A percentile compares a stretch with the other conserved stretches of the same genome.
These are phyloP conservation scores for Eumaeus atala DNA, from an alignment of 1,140 invertebrate genomes.

Conservation along the genomic window DNA sequence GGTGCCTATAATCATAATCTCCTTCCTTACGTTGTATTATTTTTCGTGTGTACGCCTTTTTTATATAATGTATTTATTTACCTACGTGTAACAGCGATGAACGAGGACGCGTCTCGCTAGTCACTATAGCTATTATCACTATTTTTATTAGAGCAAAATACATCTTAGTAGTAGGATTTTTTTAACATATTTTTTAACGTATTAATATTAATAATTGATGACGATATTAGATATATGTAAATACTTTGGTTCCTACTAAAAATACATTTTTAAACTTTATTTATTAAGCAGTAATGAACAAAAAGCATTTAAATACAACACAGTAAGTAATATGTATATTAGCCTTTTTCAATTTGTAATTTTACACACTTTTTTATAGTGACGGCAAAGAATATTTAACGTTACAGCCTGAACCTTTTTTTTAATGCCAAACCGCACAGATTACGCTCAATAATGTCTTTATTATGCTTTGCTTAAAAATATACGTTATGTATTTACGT, in stretches of 20 bases:
- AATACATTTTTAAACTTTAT: too few relatives aligned
- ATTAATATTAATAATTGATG: background rate
- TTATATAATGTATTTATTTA: too few relatives aligned
- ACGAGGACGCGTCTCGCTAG: too few relatives aligned
- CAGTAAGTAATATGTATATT: conserved; percentile 7
- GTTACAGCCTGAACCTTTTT: conserved; percentile 9
- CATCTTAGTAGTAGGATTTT: too few relatives aligned
- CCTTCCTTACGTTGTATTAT: too few relatives aligned
- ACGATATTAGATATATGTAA: background rate
- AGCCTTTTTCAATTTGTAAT: conserved; percentile 9
- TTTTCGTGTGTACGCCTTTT: too few relatives aligned
- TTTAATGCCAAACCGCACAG: conserved; percentile 19
- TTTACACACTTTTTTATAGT: conserved; percentile 8
- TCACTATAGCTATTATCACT: too few relatives aligned
- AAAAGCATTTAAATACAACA: background rate
- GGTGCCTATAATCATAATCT: too few relatives aligned
- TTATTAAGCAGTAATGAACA: too few relatives aligned
- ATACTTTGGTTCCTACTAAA: too few relatives aligned
- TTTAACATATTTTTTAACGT: background rate
- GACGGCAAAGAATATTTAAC: conserved; percentile 5
- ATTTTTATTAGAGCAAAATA: too few relatives aligned
- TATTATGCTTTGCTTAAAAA: conserved; percentile 1
- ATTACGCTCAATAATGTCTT: conserved; percentile 17
- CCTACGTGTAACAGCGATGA: too few relatives aligned
- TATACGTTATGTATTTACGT: background rate